Conservation (phyloP, 2,888 invertebrate species). For the Ryuthela nishihirai region DNA sequence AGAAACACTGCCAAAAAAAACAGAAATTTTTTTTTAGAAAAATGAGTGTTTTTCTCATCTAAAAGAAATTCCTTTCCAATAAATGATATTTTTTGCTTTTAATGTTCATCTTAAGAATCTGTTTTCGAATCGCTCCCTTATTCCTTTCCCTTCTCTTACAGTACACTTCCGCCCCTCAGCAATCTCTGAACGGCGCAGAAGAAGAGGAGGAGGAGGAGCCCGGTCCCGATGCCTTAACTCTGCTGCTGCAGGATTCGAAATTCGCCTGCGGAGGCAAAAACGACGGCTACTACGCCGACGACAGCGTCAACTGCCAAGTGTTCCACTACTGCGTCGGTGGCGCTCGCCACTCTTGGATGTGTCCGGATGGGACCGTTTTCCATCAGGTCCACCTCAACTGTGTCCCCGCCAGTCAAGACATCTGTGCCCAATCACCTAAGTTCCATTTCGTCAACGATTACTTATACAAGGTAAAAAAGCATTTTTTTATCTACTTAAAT, state of each 20-base stretch:
- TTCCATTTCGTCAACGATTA: conserved; percentile 91
- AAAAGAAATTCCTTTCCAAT: too few species aligned
- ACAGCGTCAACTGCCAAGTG: conserved; percentile 37
- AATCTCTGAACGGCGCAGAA: conserved; percentile 16
- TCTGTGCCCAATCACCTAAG: conserved; percentile 81
- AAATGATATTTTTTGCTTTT: too few species aligned
- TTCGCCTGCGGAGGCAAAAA: conserved; percentile 28
- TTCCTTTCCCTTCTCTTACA: too few species aligned
- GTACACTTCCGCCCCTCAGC: conserved; percentile 23
- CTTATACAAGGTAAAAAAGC: conserved; percentile 67
- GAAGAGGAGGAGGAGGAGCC: conserved; percentile 66
- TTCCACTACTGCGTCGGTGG: conserved; percentile 62
- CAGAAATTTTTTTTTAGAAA: too few species aligned
- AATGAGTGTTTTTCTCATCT: too few species aligned
- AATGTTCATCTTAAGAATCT: too few species aligned
- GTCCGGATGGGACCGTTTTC: conserved; percentile 84
- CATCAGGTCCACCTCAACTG: conserved; percentile 88
- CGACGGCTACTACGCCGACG: conserved; percentile 40
- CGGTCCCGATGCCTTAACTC: conserved; percentile 75
- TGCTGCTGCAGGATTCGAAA: conserved; percentile 71
- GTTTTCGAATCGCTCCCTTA: too few species aligned
- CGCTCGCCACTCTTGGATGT: conserved; percentile 79
- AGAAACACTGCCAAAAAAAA: too few species aligned
- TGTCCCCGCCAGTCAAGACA: conserved; percentile 85
- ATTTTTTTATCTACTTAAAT: too few species aligned